Percentiles rank a stretch among this genome's conserved stretches.
phyloP scores from a whole-genome alignment of 2,113 vertebrate species.

The Sialia sialis region DNA sequence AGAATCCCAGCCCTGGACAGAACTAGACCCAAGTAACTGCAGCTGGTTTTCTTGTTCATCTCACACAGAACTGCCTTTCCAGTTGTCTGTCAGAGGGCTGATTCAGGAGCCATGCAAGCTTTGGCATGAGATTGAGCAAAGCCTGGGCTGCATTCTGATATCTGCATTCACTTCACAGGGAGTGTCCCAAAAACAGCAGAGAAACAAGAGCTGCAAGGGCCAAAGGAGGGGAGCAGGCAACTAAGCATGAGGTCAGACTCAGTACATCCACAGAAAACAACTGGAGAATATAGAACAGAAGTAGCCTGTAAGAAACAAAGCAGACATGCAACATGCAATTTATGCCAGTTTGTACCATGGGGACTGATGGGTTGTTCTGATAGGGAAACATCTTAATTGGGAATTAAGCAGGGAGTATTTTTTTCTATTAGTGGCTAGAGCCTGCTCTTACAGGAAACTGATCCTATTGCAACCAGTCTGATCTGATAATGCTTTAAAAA shows the following conservation, averaged over 20 bases:
- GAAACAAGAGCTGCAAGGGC: neutral
- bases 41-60: neutral
- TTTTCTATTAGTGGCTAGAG: neutral
- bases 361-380: neutral
- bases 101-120: neutral
- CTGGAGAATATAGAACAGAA: neutral
- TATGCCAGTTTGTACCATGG: neutral
- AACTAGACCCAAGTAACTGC: neutral
- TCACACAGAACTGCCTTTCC: neutral
- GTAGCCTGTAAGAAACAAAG: neutral
- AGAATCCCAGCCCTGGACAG: neutral
- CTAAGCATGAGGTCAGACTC: neutral
- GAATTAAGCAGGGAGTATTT: neutral
- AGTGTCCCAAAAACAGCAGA: slow-evolving; percentile 17
- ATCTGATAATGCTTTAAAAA: neutral
- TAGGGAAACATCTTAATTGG: neutral
- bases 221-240: neutral
- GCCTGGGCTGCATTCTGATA: neutral
- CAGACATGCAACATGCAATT: neutral
- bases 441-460: neutral
- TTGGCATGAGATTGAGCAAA: neutral
- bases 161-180: neutral
- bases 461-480: neutral
- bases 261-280: neutral
- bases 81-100: neutral